Conservation (phyloP, 2,113 vertebrate species). For the Spilogale gracilis region DNA sequence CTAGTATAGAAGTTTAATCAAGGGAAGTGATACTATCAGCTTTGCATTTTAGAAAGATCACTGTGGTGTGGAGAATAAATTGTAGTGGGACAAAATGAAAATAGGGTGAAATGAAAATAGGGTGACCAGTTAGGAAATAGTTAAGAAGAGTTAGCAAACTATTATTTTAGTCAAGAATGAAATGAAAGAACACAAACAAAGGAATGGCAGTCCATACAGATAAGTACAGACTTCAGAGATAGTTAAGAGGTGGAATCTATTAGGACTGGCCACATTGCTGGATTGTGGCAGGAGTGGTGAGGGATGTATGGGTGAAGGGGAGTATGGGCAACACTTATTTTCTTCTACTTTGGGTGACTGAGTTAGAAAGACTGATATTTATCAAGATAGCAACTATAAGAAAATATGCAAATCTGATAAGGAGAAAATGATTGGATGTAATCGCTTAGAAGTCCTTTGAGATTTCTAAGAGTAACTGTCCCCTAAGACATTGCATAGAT, state of each 20-base stretch:
- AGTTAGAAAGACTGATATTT: background rate
- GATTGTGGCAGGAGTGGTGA: background rate
- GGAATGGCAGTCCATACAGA: background rate
- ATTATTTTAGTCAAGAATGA: background rate
- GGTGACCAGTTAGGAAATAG: background rate
- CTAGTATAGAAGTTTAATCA: background rate
- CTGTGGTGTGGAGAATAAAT: background rate
- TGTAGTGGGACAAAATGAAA: background rate
- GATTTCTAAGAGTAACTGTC: background rate
- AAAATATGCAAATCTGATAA: background rate
- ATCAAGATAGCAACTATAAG: background rate
- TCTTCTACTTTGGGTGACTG: background rate
- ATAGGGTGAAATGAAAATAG: background rate
- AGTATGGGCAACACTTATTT: background rate
- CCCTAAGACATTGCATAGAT: background rate
- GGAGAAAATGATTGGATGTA: background rate
- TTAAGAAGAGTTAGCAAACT: background rate
- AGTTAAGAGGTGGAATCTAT: background rate
- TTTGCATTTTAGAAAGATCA: conserved; percentile 21
- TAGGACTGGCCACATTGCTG: background rate
- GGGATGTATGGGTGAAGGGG: background rate
- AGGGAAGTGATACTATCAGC: background rate
- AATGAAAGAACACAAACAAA: background rate
- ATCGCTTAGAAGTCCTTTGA: background rate
- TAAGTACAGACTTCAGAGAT: background rate